A percentile compares a stretch with the other conserved stretches of the same genome.
These are phyloP conservation scores for Formica selysi DNA, from an alignment of 1,140 invertebrate species.

Conservation along the genomic window DNA sequence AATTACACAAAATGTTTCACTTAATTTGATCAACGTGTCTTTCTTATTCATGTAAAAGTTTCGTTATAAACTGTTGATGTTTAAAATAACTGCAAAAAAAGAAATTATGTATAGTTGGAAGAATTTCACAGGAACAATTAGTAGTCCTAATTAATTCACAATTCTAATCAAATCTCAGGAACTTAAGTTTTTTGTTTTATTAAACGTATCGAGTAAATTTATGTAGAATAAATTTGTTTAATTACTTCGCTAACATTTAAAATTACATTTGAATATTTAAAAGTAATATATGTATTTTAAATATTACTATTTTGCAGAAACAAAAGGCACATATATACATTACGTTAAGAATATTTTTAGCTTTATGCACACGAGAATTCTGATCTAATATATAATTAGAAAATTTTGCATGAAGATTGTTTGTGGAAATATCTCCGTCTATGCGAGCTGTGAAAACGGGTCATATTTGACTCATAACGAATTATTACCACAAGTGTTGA, in stretches of 20 bases:
- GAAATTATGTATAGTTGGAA: neutral
- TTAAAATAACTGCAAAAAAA: conserved; percentile 29
- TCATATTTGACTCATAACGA: conserved; percentile 48
- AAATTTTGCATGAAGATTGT: conserved; percentile 1
- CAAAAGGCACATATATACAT: neutral
- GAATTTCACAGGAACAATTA: conserved; percentile 9
- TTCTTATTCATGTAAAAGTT: conserved; percentile 48
- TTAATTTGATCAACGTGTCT: conserved; percentile 14
- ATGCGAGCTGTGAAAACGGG: conserved; percentile 22
- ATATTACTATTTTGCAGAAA: conserved; percentile 1
- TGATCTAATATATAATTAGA: conserved; percentile 31
- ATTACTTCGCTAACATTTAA: neutral
- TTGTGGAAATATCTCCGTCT: conserved; percentile 29
- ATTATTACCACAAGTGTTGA: conserved; percentile 44
- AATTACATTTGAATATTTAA: neutral
- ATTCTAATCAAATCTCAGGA: neutral
- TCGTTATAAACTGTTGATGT: conserved; percentile 28
- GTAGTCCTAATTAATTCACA: neutral
- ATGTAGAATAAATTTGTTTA: conserved; percentile 3
- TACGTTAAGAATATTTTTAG: neutral
- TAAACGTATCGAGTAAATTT: neutral
- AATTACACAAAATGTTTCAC: conserved; percentile 31
- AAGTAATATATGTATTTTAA: neutral
- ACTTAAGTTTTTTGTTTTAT: neutral
- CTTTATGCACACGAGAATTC: neutral